phyloP scores from a whole-genome alignment of 2,888 invertebrate genomes.

The Conus canariensis region DNA sequence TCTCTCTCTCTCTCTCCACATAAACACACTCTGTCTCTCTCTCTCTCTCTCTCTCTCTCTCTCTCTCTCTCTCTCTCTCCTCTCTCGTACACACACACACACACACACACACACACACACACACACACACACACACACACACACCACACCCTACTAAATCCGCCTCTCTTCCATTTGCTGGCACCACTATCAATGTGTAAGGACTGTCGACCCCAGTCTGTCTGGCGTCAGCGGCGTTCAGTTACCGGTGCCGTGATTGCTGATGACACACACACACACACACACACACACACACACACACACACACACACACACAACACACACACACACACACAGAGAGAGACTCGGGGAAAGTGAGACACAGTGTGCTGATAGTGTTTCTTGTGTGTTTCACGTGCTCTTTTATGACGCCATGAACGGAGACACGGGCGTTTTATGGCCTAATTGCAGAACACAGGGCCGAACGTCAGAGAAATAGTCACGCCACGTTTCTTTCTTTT shows the following conservation, averaged over 20 bases:
- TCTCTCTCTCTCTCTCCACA: too few species aligned
- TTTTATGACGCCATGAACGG: too few species aligned
- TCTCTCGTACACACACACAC: not conserved
- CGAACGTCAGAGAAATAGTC: not conserved
- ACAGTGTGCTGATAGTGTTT: too few species aligned
- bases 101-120: not conserved
- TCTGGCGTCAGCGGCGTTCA: too few species aligned
- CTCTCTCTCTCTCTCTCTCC: constrained; percentile 5
- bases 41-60: constrained; percentile 4
- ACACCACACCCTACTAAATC: too few species aligned
- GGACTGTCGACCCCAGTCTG: too few species aligned
- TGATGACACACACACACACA: not conserved
- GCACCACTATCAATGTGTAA: not conserved
- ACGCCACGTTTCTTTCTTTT: too few species aligned
- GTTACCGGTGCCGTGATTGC: too few species aligned
- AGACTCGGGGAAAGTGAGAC: too few species aligned
- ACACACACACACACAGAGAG: not conserved
- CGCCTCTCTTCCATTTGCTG: constrained; percentile 8
- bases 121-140: not conserved
- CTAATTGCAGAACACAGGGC: not conserved
- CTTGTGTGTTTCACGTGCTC: too few species aligned
- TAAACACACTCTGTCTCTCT: not conserved
- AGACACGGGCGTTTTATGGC: too few species aligned
- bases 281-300: not conserved
- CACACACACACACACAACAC: not conserved